Conservation (phyloP, 1,140 invertebrate genomes). For the Bathynomus jamesi region DNA sequence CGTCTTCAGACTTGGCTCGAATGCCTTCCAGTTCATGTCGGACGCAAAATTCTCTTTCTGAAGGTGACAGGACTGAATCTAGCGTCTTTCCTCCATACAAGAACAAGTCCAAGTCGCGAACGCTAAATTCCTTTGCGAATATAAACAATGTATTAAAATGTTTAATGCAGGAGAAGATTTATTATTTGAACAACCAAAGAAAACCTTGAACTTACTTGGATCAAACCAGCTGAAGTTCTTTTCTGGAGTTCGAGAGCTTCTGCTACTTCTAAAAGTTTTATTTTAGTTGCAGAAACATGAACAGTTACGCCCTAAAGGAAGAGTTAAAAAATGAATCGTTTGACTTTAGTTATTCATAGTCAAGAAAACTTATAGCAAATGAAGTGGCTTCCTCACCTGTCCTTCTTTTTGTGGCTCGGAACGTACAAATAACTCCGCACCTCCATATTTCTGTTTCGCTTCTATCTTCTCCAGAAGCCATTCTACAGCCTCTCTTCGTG, state of each 20-base stretch:
- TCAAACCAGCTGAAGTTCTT: conserved; percentile 51
- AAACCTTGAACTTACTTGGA: conserved; percentile 17
- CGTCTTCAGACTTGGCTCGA: conserved; percentile 50
- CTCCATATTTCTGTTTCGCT: conserved; percentile 49
- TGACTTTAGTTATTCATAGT: no score
- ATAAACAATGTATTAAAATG: background rate
- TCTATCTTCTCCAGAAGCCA: conserved; percentile 54
- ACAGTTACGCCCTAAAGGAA: conserved; percentile 49
- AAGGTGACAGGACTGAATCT: conserved; percentile 30
- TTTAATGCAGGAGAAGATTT: no score
- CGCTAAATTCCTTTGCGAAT: conserved; percentile 55
- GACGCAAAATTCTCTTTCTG: conserved; percentile 43
- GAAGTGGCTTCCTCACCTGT: no score
- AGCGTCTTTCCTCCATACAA: conserved; percentile 41
- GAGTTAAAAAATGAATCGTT: no score
- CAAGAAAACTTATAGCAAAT: no score
- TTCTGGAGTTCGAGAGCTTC: conserved; percentile 63
- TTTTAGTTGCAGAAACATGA: conserved; percentile 56
- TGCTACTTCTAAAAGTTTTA: conserved; percentile 59
- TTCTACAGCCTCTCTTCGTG: conserved; percentile 46
- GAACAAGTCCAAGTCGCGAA: conserved; percentile 56
- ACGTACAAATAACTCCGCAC: conserved; percentile 52
- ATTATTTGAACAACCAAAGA: background rate
- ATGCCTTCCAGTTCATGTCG: conserved; percentile 60
- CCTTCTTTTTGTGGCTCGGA: conserved; percentile 44